Percentiles rank a stretch among this genome's conserved stretches.
Conservation (phyloP, 2,888 invertebrate species). For the Blera fallax region DNA sequence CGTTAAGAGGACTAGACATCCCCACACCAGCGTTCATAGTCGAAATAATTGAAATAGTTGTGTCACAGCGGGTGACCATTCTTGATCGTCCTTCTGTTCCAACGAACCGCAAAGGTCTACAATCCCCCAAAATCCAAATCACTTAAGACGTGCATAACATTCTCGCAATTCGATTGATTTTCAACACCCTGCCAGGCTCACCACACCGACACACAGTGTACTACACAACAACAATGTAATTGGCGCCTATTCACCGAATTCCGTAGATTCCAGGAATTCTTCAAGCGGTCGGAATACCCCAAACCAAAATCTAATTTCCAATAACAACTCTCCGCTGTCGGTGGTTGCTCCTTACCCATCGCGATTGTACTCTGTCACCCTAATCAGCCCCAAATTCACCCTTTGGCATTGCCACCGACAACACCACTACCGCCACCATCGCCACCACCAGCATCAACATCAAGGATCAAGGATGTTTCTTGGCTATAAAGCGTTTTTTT, state of each 20-base stretch:
- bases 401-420: conserved; percentile 17
- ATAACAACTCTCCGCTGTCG: conserved; percentile 5
- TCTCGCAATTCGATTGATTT: conserved; percentile 26
- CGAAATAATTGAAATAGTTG: no score
- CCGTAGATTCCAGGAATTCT: conserved; percentile 33
- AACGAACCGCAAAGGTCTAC: background rate
- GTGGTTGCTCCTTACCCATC: background rate
- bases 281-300: conserved; percentile 15
- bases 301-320: conserved; percentile 37
- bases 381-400: conserved; percentile 39
- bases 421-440: background rate
- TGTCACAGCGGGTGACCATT: background rate
- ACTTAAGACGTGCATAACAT: conserved; percentile 5
- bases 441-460: background rate
- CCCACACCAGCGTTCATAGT: no score
- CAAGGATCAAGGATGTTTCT: conserved; percentile 27
- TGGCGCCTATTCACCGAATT: conserved; percentile 49
- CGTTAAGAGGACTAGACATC: no score
- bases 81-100: background rate
- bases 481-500: conserved; percentile 20
- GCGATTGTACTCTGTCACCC: conserved; percentile 2
- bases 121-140: background rate
- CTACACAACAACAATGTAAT: conserved; percentile 41
- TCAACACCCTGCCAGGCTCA: background rate
- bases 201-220: background rate